A percentile compares a stretch with the other conserved stretches of the same genome.
Evolutionary conservation across 2,888 invertebrate genomes (phyloP).

Genomic region (Achlya flavicornis): DNA sequence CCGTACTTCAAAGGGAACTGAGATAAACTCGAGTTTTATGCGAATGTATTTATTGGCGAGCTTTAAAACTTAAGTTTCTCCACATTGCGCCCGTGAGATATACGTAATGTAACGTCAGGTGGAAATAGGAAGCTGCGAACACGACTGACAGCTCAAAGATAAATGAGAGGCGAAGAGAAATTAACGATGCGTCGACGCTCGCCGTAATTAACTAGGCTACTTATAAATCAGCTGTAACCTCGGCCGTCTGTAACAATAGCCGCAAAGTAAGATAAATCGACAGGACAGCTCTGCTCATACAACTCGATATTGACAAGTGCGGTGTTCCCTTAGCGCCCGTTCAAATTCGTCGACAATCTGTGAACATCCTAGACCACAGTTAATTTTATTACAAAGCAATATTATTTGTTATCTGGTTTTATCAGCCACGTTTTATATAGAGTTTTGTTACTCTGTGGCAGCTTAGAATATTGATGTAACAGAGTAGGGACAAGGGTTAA

Average conservation of each 20-base stretch:
- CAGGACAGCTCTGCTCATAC: constrained; percentile 73
- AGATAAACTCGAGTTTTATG: constrained; percentile 81
- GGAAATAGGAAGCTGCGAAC: constrained; percentile 46
- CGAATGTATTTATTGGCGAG: constrained; percentile 72
- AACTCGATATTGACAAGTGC: constrained; percentile 73
- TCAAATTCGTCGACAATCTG: constrained; percentile 47
- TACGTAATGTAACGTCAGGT: constrained; percentile 44
- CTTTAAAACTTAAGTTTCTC: constrained; percentile 46
- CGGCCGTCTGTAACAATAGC: constrained; percentile 72
- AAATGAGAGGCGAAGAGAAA: constrained; percentile 62
- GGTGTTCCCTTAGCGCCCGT: constrained; percentile 56
- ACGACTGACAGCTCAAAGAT: constrained; percentile 57
- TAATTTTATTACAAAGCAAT: constrained; percentile 21
- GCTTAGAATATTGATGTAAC: constrained; percentile 49
- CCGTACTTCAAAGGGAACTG: constrained; percentile 80
- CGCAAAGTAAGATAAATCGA: constrained; percentile 82
- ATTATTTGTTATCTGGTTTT: constrained; percentile 33
- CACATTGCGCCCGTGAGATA: constrained; percentile 7
- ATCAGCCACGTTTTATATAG: constrained; percentile 22
- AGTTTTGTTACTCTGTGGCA: constrained; percentile 54
- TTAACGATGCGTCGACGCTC: constrained; percentile 69
- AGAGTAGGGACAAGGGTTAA: constrained; percentile 65
- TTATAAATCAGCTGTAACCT: constrained; percentile 78
- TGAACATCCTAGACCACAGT: constrained; percentile 33
- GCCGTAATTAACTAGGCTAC: constrained; percentile 75